Base-by-base conservation (phyloP, 2,888 invertebrate genomes). In the Loripinus fragilis region DNA sequence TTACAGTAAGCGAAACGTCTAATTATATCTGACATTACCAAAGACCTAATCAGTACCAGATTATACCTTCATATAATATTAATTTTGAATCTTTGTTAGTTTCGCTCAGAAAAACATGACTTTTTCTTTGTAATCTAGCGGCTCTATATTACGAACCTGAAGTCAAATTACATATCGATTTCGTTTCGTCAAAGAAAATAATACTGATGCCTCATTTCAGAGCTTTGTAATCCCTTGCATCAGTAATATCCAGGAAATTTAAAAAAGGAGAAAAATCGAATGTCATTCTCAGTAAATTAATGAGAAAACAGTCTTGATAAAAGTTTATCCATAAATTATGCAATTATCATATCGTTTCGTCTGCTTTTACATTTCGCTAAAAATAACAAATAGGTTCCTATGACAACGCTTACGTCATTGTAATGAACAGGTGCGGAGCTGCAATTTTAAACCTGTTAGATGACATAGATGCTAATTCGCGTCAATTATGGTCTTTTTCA, bases 241-340 rank as follows among this genome's bases (percentile, higher is more conserved):
- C 45, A 28, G 52, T 38, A 8, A 38, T 38, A 38, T 8, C 38
- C 5, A 10, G 52, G n/a, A 52, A 52, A 52, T 25, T 52, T 10
- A 25, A 52, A 52, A 10, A n/a, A 23, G 25, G 7, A 28, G 3
- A 52, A 52, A 52, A 25, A 52, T 52, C 52, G 52, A 52, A 52
- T 15, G 2, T 52, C 23, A 38, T 28, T 28, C 25, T 8, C 25
- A 23, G 5, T 28, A 23, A 52, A 52, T 52, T 52, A 52, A 52
- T 28, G 28, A 12, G 52, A 52, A 52, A 23, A 10, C 25, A 20
- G 25, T 28, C n/a, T 15, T 50, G 50, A 50, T 50, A 50, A 50
- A 12, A 50, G 50, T 50, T 45, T 52, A 52, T 52, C 52, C 52
- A 52, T 52, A 52, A 52, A 52, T 52, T 52, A 52, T 52, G 12